Conservation (phyloP, 2,888 invertebrate species). For the Cheilosia vernalis region DNA sequence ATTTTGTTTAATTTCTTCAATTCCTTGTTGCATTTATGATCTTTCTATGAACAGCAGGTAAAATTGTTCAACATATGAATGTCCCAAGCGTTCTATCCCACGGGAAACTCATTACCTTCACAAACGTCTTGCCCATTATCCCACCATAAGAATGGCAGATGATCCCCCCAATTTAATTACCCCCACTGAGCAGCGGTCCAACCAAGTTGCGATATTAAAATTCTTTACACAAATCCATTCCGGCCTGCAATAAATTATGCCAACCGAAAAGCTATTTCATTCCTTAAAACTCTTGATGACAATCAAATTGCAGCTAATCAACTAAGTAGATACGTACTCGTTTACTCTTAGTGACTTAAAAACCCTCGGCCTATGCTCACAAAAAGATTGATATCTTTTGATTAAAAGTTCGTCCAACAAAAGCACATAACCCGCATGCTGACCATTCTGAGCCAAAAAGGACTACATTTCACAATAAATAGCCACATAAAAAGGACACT, state of each 20-base stretch:
- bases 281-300: constrained; percentile 54
- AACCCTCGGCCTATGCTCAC: constrained; percentile 47
- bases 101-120: too few relatives aligned
- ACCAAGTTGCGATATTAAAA: background rate
- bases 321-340: constrained; percentile 45
- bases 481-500: constrained; percentile 59
- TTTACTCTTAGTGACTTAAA: constrained; percentile 4
- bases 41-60: too few relatives aligned
- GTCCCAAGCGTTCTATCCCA: too few relatives aligned
- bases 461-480: constrained; percentile 33
- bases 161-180: too few relatives aligned
- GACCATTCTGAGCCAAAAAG: constrained; percentile 11
- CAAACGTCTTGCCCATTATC: too few relatives aligned
- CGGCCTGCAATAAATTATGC: constrained; percentile 9
- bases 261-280: constrained; percentile 24
- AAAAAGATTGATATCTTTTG: constrained; percentile 70
- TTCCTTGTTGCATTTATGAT: too few relatives aligned
- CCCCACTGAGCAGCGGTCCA: too few relatives aligned
- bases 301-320: constrained; percentile 67
- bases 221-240: constrained; percentile 3
- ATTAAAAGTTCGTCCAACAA: constrained; percentile 48
- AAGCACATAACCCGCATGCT: constrained; percentile 12
- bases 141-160: too few relatives aligned
- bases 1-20: too few relatives aligned
- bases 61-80: too few relatives aligned